Evolutionary conservation across 2,797 vertebrate genomes (phyloP), one percentile per base, ranked within the genome.

Genomic region (Scomberomorus guttatus): DNA sequence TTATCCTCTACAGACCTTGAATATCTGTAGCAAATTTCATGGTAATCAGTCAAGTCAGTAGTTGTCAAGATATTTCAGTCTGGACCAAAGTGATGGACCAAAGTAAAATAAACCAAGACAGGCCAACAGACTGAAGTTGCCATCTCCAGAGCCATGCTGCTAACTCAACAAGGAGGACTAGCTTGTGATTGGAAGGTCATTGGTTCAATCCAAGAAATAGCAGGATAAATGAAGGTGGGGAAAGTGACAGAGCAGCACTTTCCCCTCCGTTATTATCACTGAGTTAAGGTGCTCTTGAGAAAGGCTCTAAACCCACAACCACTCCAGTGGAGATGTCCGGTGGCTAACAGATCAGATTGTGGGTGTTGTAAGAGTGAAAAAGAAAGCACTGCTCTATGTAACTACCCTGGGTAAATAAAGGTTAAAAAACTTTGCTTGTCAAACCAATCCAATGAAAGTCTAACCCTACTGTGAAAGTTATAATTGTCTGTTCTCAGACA

Each of bases 371-470:
- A 48, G 24, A 57, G 34, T 57, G 55, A 60, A 58, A 61, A 57
- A 65, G 44, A n/a, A 51, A 42, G 34, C 22, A 15, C 1, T 42
- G 20, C 42, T 80, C 48, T 66, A 52, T 60, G 56, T 27, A 60
- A 20, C 52, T 68, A 20, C 10, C 10, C 24, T 34, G 25, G 20
- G 32, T 77, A 54, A 48, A 73, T 65, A 29, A 67, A 56, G 50
- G 29, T 77, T 68, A 56, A 0, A 18, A 42, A 75, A 44, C 42
- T 60, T 55, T 61, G 27, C 29, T 61, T 77, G 56, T 75, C 64
- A 77, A 63, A 82, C 27, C 62, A 32, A 55, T 69, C 44, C n/a
- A 64, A 72, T 82, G 51, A 42, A 60, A 72, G 57, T 66, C 54
- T 46, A 5, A 58, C 24, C 27, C 29, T 59, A 57, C 25, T 71